Conservation (phyloP, 2,888 invertebrate genomes). For the Cacoxenus indagator region DNA sequence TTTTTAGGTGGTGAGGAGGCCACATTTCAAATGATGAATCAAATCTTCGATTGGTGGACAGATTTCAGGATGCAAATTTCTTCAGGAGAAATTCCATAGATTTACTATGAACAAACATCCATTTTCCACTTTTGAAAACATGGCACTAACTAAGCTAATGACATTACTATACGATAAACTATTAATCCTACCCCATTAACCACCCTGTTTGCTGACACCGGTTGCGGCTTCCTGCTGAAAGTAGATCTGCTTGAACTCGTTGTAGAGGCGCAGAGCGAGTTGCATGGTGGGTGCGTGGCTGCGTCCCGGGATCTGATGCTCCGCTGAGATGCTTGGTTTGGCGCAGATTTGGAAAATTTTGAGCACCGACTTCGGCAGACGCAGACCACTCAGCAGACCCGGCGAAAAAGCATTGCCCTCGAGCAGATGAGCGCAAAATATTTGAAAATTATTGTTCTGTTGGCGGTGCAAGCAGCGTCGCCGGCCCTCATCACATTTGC, state of each 20-base stretch:
- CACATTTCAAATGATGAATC: no score
- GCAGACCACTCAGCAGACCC: slow-evolving; percentile 61
- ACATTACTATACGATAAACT: no score
- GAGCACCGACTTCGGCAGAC: slow-evolving; percentile 56
- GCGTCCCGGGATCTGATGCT: slow-evolving; percentile 55
- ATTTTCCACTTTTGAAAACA: no score
- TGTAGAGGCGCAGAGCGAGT: slow-evolving; percentile 62
- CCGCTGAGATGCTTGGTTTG: slow-evolving; percentile 56
- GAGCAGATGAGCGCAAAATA: slow-evolving; percentile 65
- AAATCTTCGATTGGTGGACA: no score
- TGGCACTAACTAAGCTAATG: no score
- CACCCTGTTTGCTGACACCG: slow-evolving; percentile 14
- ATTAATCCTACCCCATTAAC: no score
- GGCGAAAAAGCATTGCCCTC: slow-evolving; percentile 64
- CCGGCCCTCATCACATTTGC: slow-evolving; percentile 60
- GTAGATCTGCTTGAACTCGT: slow-evolving; percentile 65
- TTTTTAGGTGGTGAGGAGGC: no score
- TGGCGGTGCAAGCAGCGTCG: slow-evolving; percentile 62
- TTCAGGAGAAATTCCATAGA: no score
- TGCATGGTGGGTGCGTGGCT: slow-evolving; percentile 61
- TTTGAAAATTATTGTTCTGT: slow-evolving; percentile 68
- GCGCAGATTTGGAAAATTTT: slow-evolving; percentile 62
- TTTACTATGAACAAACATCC: no score
- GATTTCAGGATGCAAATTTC: no score
- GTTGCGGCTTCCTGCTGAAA: slow-evolving; percentile 25